Evolutionary conservation across 2,113 vertebrate genomes (phyloP), one percentile per base, ranked within the genome.

Genomic region (Limnothrissa miodon): DNA sequence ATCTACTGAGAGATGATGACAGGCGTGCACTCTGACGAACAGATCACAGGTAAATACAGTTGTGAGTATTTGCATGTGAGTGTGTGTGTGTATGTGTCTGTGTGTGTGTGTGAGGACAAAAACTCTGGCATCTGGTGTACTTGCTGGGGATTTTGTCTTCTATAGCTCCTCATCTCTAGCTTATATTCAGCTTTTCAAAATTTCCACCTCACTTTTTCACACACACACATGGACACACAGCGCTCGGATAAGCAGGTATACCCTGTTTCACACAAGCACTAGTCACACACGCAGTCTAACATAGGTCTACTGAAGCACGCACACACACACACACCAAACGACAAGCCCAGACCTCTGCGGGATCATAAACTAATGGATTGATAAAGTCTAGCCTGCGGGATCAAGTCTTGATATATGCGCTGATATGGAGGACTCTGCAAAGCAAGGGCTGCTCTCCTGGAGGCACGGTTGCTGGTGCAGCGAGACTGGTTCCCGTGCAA

Each of bases 131-230:
- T 83, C 78, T 81, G 78, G 39, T 78, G 36, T 78, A 15, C 11
- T 44, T 70, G 74, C 39, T 39, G 46, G 2, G 6, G 17, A 25
- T 45, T 21, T 84, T 56, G 66, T 21, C 42, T 25, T 51, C 66
- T 46, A 25, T 78, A 25, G 39, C 42, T 4, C 29, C 42, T 83
- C 42, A 78, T 79, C 45, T 83, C 70, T 51, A 23, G 23, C 46
- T 15, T 81, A 46, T 29, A 39, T 39, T 45, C 15, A 42, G 36
- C 86, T 87, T 70, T 81, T 46, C n/a, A 46, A 79, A 79, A 87
- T 74, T 51, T 80, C 25, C 9, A 83, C 78, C 25, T 81, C 29
- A 48, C 66, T 36, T 78, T 82, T 78, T 80, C 86, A 78, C 29
- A 83, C 48, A 44, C 56, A 1, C 36, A 48, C 42, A 78, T 46